Base-by-base conservation (phyloP, 2,797 vertebrate species). In the Callimico goeldii region DNA sequence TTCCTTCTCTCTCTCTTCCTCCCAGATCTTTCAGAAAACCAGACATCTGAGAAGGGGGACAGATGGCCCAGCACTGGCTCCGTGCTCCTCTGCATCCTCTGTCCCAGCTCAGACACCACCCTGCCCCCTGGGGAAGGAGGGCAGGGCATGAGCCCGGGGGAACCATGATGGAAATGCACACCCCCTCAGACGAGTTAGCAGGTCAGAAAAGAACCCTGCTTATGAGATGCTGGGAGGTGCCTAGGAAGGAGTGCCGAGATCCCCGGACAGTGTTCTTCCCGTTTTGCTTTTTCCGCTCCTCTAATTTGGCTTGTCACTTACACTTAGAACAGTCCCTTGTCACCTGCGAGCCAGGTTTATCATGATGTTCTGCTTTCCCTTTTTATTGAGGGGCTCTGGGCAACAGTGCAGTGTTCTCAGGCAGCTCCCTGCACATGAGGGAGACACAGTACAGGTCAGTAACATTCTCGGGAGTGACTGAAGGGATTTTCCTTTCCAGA, bases 141-240 rank as follows among this genome's bases (percentile, higher is more conserved):
- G 33, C 33, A 12, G 43, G 5, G 10, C 13, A 0, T 1, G 39
- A 39, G 33, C 1, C 7, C 7, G 30, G 17, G 17, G 4, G 28
- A 17, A 12, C 39, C 12, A 0, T 9, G 1, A 0, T 5, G 83
- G 41, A 46, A 39, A 13, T 4, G 26, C 41, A 2, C 0, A 0
- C 0, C 0, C 28, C 7, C 1, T 17, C 0, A 0, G 20, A 4
- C 0, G 3, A 7, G 14, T 8, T 55, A 15, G 55, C 64, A 2
- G 81, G 39, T 10, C 10, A 2, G 1, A 5, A 26, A 50, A n/a
- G 30, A 10, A 61, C 89, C 39, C 2, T 0, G 90, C 1, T 13
- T 57, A 7, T 30, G n/a, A 41, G 4, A 33, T 8, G 11, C 73
- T n/a, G 6, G 30, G 36, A 5, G 2, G 33, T 4, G 6, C 33